These are phyloP conservation scores for Drosophila athabasca DNA, from an alignment of 1,140 invertebrate species.

Conservation along the genomic window DNA sequence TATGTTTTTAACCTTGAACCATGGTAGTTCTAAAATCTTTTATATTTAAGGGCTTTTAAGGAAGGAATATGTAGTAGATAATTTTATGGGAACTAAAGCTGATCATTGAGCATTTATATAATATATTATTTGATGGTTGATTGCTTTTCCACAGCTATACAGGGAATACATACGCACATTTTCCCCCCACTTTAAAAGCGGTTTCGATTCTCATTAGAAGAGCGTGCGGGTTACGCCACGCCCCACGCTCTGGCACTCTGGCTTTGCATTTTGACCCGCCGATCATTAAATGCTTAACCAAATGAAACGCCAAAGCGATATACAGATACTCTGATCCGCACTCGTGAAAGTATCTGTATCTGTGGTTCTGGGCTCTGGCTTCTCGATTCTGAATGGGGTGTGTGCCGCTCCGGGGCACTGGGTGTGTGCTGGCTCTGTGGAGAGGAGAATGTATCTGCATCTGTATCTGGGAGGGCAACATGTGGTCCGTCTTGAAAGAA, in stretches of 20 bases:
- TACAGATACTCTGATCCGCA: no score
- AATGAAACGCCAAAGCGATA: constrained; percentile 38
- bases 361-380: constrained; percentile 19
- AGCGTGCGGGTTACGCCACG: constrained; percentile 43
- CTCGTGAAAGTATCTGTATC: neutral
- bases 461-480: constrained; percentile 21
- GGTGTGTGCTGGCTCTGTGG: constrained; percentile 9
- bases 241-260: constrained; percentile 6
- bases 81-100: no score
- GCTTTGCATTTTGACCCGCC: neutral
- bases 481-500: constrained; percentile 43
- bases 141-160: no score
- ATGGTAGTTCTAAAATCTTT: no score
- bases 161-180: no score
- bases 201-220: constrained; percentile 45
- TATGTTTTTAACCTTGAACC: no score
- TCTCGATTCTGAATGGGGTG: constrained; percentile 31
- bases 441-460: neutral
- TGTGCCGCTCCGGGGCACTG: constrained; percentile 23
- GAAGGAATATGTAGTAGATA: no score
- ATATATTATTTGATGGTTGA: no score
- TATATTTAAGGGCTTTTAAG: no score
- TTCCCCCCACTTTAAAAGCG: neutral
- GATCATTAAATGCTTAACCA: constrained; percentile 61
- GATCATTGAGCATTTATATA: no score